A percentile compares a stretch with the other conserved stretches of the same genome.
phyloP scores from a whole-genome alignment of 2,113 vertebrate genomes.

The Microcebus ravelobensis region DNA sequence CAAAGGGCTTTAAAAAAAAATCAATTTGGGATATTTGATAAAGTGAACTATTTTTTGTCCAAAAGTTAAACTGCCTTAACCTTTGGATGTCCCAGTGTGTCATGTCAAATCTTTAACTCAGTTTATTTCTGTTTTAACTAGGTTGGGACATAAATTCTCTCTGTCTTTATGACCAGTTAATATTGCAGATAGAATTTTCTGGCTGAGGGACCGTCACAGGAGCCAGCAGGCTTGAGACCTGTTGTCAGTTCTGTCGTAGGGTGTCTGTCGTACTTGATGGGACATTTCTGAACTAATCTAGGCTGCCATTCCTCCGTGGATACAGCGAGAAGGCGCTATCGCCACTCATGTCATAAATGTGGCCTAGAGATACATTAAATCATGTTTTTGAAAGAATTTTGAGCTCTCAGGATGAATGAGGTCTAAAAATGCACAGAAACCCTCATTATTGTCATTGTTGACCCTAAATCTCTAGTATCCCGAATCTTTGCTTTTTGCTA shows the following conservation, averaged over 20 bases:
- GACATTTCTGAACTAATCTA: background rate
- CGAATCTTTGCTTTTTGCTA: background rate
- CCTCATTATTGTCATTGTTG: background rate
- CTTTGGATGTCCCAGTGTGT: background rate
- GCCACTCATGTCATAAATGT: background rate
- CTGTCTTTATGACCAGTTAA: background rate
- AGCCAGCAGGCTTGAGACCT: background rate
- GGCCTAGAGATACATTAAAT: background rate
- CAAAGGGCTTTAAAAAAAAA: background rate
- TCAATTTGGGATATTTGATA: background rate
- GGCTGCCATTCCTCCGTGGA: background rate
- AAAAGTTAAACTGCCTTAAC: background rate
- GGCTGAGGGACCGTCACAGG: background rate
- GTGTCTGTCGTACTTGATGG: background rate
- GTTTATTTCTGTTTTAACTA: conserved; percentile 25
- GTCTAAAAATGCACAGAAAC: background rate
- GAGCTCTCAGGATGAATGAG: background rate
- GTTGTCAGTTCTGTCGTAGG: background rate
- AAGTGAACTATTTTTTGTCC: background rate
- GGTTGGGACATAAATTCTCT: background rate
- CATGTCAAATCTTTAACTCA: background rate
- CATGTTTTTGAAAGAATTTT: background rate
- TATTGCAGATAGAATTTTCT: background rate
- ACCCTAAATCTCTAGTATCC: background rate
- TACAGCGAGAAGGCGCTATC: background rate